phyloP scores from a whole-genome alignment of 2,797 vertebrate species.

The Girardinus metallicus region DNA sequence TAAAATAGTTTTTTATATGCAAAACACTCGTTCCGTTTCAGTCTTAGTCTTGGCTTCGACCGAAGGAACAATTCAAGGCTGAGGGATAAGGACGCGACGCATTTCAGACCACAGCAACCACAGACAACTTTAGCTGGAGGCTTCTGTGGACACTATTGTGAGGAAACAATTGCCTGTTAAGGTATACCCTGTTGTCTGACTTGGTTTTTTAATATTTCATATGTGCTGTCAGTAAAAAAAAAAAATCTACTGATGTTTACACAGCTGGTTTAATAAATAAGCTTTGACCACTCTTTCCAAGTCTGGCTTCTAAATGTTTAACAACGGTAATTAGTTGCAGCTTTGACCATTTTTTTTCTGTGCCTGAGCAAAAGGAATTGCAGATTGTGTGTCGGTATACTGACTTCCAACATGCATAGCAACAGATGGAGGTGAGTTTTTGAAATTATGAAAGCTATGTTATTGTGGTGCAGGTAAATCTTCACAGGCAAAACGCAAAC shows the following conservation, averaged over 20 bases:
- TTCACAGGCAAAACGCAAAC: not conserved
- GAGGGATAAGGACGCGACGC: not conserved
- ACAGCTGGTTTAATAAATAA: not conserved
- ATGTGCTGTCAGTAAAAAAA: not conserved
- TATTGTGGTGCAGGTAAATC: not conserved
- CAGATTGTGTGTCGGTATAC: not conserved
- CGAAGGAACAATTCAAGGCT: not conserved
- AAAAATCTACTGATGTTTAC: not conserved
- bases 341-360: not conserved
- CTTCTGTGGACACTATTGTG: not conserved
- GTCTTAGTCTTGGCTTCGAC: not conserved
- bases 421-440: not conserved
- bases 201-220: not conserved
- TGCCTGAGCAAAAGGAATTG: not conserved
- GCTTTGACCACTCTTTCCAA: not conserved
- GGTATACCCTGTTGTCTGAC: not conserved
- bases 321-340: not conserved
- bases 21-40: not conserved
- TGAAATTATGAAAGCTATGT: not conserved
- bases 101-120: not conserved
- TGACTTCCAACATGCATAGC: not conserved
- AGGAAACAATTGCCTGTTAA: not conserved
- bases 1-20: not conserved
- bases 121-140: not conserved
- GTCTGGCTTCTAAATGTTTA: not conserved